Evolutionary conservation across 1,140 invertebrate genomes (phyloP).

Genomic region (Bradynema listronoti): DNA sequence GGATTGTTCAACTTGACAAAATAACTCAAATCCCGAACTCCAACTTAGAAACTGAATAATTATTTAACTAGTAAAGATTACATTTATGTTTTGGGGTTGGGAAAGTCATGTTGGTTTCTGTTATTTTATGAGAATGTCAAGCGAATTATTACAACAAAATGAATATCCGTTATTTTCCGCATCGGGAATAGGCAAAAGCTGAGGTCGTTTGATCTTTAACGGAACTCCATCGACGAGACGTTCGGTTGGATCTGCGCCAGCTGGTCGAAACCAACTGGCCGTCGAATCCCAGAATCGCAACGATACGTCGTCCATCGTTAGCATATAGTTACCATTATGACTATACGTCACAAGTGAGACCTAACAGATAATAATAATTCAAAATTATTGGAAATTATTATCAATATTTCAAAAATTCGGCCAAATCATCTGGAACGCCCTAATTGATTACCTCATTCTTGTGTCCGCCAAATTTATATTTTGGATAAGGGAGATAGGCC

Average conservation of each 20-base stretch:
- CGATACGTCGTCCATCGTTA: neutral
- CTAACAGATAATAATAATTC: conserved; percentile 5
- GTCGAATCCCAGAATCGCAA: conserved; percentile 6
- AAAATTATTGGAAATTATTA: neutral
- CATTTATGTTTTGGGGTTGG: no score
- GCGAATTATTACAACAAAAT: no score
- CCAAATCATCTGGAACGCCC: no score
- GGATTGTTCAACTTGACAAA: no score
- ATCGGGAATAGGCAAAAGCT: neutral
- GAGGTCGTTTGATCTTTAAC: neutral
- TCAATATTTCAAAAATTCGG: no score
- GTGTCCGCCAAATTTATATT: conserved; percentile 23
- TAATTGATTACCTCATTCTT: conserved; percentile 10
- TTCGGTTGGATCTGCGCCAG: neutral
- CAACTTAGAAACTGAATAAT: no score
- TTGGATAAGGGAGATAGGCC: conserved; percentile 20
- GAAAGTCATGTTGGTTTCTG: no score
- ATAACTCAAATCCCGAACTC: no score
- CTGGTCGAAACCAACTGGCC: no score
- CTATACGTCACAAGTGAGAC: neutral
- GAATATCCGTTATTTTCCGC: neutral
- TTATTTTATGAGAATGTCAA: no score
- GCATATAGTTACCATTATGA: conserved; percentile 1
- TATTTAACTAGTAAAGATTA: no score
- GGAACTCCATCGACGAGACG: neutral